These are phyloP conservation scores for Lomographa bimaculata DNA, from an alignment of 2,888 invertebrate species.

Conservation along the genomic window DNA sequence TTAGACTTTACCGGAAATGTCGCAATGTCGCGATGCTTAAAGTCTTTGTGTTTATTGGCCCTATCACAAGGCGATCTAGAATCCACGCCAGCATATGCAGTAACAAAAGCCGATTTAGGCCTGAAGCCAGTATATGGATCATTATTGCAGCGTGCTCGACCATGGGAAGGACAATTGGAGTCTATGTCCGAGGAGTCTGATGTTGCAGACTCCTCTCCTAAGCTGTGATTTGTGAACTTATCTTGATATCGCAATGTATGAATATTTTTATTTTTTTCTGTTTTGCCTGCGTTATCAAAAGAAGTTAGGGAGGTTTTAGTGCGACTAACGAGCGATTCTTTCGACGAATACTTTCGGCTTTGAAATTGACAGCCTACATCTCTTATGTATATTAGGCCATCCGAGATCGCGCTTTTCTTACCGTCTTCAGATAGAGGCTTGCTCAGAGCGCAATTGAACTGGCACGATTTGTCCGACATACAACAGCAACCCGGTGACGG, in stretches of 20 bases:
- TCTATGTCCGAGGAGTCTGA: too few relatives aligned
- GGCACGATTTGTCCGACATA: constrained; percentile 64
- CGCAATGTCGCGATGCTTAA: constrained; percentile 26
- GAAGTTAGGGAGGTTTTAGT: too few relatives aligned
- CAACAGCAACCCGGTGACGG: constrained; percentile 41
- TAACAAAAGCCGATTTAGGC: constrained; percentile 22
- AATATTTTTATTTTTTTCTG: too few relatives aligned
- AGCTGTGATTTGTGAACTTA: constrained; percentile 58
- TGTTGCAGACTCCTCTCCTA: too few relatives aligned
- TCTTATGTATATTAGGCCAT: constrained; percentile 64
- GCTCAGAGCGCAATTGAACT: constrained; percentile 48
- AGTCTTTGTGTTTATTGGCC: constrained; percentile 9
- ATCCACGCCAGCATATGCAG: constrained; percentile 15
- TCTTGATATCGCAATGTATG: constrained; percentile 61
- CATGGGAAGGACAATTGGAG: constrained; percentile 54
- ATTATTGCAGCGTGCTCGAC: constrained; percentile 28
- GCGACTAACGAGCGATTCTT: constrained; percentile 54
- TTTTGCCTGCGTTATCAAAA: too few relatives aligned
- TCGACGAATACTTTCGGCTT: constrained; percentile 44
- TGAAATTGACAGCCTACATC: constrained; percentile 74
- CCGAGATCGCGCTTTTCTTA: constrained; percentile 40
- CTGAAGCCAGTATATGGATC: constrained; percentile 19
- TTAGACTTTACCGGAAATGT: constrained; percentile 44
- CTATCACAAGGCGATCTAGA: constrained; percentile 25
- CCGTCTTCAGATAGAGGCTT: constrained; percentile 29